phyloP scores from a whole-genome alignment of 1,140 invertebrate genomes.

The Sitobion miscanthi region DNA sequence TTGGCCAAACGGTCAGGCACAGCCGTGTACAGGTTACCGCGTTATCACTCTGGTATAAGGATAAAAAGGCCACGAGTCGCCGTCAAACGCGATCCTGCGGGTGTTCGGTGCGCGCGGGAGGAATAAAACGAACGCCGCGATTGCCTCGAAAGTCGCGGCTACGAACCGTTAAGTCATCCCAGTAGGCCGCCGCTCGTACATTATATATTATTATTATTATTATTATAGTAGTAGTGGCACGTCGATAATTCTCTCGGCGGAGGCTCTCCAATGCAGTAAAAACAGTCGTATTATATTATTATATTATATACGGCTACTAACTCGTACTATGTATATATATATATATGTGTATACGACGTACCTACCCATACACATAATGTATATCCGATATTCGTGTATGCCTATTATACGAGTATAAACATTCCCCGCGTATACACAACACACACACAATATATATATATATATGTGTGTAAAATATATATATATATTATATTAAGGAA shows the following conservation, averaged over 20 bases:
- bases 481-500: background rate
- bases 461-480: background rate
- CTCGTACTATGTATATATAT: background rate
- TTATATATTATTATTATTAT: constrained; percentile 6
- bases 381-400: constrained; percentile 10
- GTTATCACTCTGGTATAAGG: no score
- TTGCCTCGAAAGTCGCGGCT: background rate
- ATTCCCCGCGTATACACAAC: background rate
- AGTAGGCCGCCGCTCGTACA: background rate
- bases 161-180: constrained; percentile 46
- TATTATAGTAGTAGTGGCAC: constrained; percentile 11
- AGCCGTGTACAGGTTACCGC: background rate
- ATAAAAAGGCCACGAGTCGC: background rate
- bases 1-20: no score
- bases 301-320: constrained; percentile 31
- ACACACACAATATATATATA: background rate
- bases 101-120: background rate
- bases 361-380: background rate
- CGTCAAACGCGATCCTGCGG: no score
- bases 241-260: constrained; percentile 49
- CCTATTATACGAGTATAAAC: constrained; percentile 10
- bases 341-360: background rate
- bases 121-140: background rate
- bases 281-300: constrained; percentile 36
- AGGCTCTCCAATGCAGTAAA: constrained; percentile 26